A percentile compares a stretch with the other conserved stretches of the same genome.
Evolutionary conservation across 2,113 vertebrate species (phyloP).

Genomic region (Nyctibius bracteatus): DNA sequence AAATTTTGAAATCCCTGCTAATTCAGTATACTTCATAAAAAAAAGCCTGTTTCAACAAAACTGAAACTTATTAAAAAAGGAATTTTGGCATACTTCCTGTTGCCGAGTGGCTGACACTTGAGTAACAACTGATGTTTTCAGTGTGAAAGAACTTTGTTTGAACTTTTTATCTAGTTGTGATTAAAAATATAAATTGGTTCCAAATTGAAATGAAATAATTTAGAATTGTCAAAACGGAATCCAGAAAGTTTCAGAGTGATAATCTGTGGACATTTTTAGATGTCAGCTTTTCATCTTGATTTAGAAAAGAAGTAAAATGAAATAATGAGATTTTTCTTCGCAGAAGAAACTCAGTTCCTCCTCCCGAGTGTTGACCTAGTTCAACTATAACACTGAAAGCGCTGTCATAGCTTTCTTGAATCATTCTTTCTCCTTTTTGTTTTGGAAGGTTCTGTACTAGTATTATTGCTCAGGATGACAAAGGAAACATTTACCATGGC

Average conservation of each 20-base stretch:
- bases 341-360: not conserved
- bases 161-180: not conserved
- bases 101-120: not conserved
- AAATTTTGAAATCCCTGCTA: not conserved
- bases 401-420: not conserved
- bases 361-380: accelerated
- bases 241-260: not conserved
- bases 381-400: not conserved
- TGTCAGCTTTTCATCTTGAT: not conserved
- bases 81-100: not conserved
- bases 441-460: slow-evolving; percentile 89
- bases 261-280: not conserved
- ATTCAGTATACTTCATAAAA: not conserved
- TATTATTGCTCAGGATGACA: slow-evolving; percentile 85
- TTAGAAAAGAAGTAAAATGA: not conserved
- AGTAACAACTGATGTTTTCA: not conserved
- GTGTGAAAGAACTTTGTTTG: not conserved
- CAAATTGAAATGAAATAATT: not conserved
- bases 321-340: not conserved
- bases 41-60: not conserved
- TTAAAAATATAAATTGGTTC: not conserved
- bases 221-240: not conserved
- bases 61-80: not conserved
- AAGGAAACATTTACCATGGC: slow-evolving; percentile 86
- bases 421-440: not conserved